These are phyloP conservation scores for Kradibia gibbosae DNA, from an alignment of 1,140 invertebrate genomes.

Conservation along the genomic window DNA sequence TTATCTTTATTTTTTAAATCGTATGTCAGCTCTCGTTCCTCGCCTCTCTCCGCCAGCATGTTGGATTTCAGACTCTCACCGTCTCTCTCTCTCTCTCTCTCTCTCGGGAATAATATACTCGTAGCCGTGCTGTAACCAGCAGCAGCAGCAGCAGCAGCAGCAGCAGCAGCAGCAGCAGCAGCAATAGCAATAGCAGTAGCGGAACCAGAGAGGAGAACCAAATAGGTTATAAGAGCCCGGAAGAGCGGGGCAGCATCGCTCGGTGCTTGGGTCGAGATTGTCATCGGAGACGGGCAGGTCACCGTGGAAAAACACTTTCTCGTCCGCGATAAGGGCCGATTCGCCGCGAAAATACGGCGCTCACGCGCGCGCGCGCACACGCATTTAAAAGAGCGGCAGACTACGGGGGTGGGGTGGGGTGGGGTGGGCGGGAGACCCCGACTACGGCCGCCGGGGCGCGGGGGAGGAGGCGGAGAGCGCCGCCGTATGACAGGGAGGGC, in stretches of 20 bases:
- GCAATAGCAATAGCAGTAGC: background rate
- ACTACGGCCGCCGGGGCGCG: no score
- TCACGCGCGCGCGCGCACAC: background rate
- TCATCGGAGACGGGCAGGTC: background rate
- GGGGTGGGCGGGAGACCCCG: background rate
- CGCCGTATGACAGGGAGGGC: no score
- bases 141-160: background rate
- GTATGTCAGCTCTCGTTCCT: background rate
- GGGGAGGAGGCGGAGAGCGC: no score
- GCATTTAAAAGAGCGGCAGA: background rate
- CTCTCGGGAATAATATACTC: background rate
- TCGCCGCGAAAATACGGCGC: conserved; percentile 15
- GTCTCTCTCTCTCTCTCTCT: conserved; percentile 1
- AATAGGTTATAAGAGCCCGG: background rate
- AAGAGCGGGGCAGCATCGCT: background rate
- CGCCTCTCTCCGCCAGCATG: background rate
- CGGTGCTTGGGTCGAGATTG: background rate
- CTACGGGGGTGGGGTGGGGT: background rate
- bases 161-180: conserved; percentile 4
- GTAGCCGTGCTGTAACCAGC: background rate
- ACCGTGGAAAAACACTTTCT: background rate
- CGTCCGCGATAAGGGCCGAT: conserved; percentile 45
- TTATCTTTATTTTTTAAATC: background rate
- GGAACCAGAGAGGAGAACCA: background rate
- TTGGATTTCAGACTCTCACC: background rate